Base-by-base conservation (phyloP, 2,113 vertebrate genomes). In the Globicephala melas region DNA sequence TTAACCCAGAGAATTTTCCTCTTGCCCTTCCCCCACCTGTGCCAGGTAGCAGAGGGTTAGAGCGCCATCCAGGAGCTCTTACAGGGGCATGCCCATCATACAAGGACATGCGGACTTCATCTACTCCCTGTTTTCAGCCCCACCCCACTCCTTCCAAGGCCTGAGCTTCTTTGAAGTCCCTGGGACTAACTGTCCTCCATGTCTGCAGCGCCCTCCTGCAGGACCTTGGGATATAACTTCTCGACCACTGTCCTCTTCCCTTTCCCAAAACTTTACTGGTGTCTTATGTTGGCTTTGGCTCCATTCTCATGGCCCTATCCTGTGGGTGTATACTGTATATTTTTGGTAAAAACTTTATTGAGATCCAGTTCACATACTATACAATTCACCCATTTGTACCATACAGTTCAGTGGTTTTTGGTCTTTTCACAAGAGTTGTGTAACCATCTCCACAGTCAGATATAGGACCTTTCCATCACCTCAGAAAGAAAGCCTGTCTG, bases 201-300 rank as follows among this genome's bases (percentile, higher is more conserved):
- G 38, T 26, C 38, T 0, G 1, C 0, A 1, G 58, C 31, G 2
- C 14, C n/a, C 9, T 44, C 23, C 50, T 25, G 25, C 47, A 9
- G 2, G 81, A 17, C 31, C 68, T 62, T n/a, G 36, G 33, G 8
- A 0, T 28, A 1, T 17, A 8, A 6, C 63, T 50, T 14, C 41
- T 6, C 5, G 1, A 20, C 31, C 14, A 5, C 50, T 3, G 17
- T 15, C 44, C 10, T 84, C 28, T 33, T 77, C 67, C 44, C 68
- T 38, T 50, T 28, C 31, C 31, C 15, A 33, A 62, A 25, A 9
- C 53, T 55, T 25, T 5, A 33, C 17, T 31, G 6, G 38, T 31
- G 38, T 55, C 83, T 71, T 7, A 11, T 0, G 2, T 47, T 12
- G 44, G 23, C 50, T 55, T 23, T 68, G 50, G 55, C 20, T 25